Percentiles rank a stretch among this genome's conserved stretches.
phyloP scores from a whole-genome alignment of 2,888 invertebrate species.

The Tyria jacobaeae region DNA sequence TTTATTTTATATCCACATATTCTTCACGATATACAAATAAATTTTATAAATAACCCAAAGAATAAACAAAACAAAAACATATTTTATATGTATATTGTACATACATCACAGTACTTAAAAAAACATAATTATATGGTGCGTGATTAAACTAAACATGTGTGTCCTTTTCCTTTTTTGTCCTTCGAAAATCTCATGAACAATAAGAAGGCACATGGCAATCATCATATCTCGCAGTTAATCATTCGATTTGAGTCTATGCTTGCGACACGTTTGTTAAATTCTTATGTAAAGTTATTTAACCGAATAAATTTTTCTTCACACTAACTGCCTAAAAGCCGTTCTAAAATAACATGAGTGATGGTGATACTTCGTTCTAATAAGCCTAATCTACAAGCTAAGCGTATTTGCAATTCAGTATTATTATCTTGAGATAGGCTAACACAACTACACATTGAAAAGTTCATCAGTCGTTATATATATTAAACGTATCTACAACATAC shows the following conservation, averaged over 20 bases:
- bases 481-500: slow-evolving; percentile 23
- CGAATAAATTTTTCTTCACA: not conserved
- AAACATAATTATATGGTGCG: slow-evolving; percentile 32
- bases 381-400: slow-evolving; percentile 23
- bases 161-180: slow-evolving; percentile 12
- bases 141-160: slow-evolving; percentile 25
- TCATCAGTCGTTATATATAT: slow-evolving; percentile 17
- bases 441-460: slow-evolving; percentile 25
- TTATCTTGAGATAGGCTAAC: slow-evolving; percentile 15
- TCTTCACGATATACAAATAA: slow-evolving; percentile 51
- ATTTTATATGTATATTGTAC: slow-evolving; percentile 28
- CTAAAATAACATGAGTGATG: not conserved
- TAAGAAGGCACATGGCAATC: not conserved
- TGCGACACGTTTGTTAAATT: no score
- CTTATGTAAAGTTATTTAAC: not conserved
- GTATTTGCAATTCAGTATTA: slow-evolving; percentile 20
- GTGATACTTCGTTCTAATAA: not conserved
- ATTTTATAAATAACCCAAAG: slow-evolving; percentile 42
- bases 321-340: not conserved
- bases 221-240: not conserved
- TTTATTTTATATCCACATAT: slow-evolving; percentile 49
- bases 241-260: no score
- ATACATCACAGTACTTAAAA: slow-evolving; percentile 23
- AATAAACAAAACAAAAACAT: slow-evolving; percentile 46
- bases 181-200: slow-evolving; percentile 39